Percentiles rank a stretch among this genome's conserved stretches.
Evolutionary conservation across 2,797 vertebrate species (phyloP).

Genomic region (Enteromius mattozi): DNA sequence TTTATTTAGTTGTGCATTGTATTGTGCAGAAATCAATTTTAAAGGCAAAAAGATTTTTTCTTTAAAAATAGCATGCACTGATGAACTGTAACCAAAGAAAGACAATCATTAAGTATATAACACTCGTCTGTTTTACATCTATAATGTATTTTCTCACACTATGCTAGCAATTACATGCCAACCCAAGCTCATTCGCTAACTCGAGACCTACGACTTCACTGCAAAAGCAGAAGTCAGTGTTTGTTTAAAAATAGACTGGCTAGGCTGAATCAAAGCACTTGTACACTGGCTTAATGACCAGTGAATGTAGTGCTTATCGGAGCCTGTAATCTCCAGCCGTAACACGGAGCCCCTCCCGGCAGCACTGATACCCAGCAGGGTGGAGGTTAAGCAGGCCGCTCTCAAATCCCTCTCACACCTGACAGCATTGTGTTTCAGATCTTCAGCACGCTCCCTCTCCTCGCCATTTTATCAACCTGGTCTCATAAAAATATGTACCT

Average conservation of each 20-base stretch:
- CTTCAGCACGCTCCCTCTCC: slow-evolving; percentile 1
- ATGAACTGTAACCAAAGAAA: neutral
- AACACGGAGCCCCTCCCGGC: slow-evolving; percentile 31
- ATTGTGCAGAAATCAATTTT: neutral
- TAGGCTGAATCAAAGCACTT: slow-evolving; percentile 16
- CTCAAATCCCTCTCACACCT: slow-evolving; percentile 31
- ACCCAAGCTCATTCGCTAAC: neutral
- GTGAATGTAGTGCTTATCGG: slow-evolving; percentile 42
- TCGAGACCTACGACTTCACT: neutral
- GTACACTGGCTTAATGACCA: slow-evolving; percentile 35
- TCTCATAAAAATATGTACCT: too few relatives aligned
- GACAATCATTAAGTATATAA: neutral
- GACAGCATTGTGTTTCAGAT: slow-evolving; percentile 15
- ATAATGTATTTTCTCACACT: neutral
- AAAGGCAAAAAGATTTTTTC: too few relatives aligned
- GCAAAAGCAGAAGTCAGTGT: slow-evolving; percentile 20
- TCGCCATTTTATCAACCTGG: neutral
- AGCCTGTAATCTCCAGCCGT: slow-evolving; percentile 36
- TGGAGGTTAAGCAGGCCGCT: slow-evolving; percentile 22
- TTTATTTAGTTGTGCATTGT: neutral
- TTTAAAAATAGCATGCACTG: neutral
- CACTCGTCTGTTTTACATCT: neutral
- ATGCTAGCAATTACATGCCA: neutral
- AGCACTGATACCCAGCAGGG: slow-evolving; percentile 37
- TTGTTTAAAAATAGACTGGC: slow-evolving; percentile 33